Evolutionary conservation across 35 echinoderm and acorn worm genomes (phyloP), one percentile per base, ranked within the genome.

Genomic region (Ptychodera flava): DNA sequence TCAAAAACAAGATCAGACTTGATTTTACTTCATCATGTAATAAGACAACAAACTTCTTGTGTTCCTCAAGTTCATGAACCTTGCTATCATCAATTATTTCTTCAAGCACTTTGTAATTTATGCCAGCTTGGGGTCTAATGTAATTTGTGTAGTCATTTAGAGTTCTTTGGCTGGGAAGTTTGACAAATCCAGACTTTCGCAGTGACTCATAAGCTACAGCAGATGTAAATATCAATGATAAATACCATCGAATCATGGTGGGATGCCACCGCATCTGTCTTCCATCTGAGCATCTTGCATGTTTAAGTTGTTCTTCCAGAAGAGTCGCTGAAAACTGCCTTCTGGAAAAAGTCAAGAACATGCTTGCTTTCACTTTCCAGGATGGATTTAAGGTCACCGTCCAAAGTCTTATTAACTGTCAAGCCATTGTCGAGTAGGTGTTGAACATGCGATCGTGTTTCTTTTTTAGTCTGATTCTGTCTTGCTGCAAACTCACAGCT

Each of bases 21-120:
- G n/a, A 90, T 82, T 35, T 93, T 93, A 93, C 86, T 31, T 93
- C 92, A 79, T 93, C 88, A 86, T 89, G 86, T 15, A 77, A n/a
- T 22, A 93, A 0, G 30, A 37, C 22, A 1, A 90, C 78, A 77
- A 89, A 81, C 78, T 83, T 80, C 78, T 93, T n/a, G 32, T 81
- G 34, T 22, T 64, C 45, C 22, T 64, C 45, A 64, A 64, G 45
- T 6, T 64, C 45, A 64, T 64, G 6, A 22, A 12, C 6, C 6
- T 64, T 64, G 6, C 6, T 22, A 6, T 64, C 45, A 6, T 22
- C 22, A 22, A 12, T 12, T 45, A 93, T 86, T n/a, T 93, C 87
- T 37, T 93, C 88, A 89, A 93, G 83, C 27, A 77, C 33, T 0
- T 89, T 0, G 30, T 32, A 6, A 64, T 22, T 64, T 6, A 64